These are phyloP conservation scores for Brevimyrus niger DNA, from an alignment of 2,113 vertebrate species.

Conservation along the genomic window DNA sequence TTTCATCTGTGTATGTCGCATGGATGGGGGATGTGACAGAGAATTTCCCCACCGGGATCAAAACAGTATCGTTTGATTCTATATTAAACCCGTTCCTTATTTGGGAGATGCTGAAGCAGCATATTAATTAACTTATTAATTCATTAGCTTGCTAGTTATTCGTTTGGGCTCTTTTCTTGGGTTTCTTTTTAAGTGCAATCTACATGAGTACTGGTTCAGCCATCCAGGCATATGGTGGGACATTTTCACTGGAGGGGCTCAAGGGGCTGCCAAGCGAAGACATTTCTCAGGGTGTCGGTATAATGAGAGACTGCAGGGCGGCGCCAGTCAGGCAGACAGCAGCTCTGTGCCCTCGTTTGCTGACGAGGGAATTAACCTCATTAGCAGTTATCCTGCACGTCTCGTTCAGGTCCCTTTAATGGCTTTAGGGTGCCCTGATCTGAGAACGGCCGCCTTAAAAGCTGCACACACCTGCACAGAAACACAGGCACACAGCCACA, in stretches of 20 bases:
- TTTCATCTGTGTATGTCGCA: neutral
- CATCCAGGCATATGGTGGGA: neutral
- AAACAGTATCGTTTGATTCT: neutral
- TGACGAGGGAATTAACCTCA: neutral
- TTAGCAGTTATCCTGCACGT: neutral
- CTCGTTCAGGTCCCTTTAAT: neutral
- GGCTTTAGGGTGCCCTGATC: neutral
- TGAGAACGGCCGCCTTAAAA: neutral
- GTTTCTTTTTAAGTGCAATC: neutral
- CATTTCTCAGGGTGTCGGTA: neutral
- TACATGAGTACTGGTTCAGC: neutral
- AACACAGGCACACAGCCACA: neutral
- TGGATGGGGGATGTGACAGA: neutral
- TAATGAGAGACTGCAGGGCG: neutral
- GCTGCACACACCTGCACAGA: neutral
- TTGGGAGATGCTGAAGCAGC: neutral
- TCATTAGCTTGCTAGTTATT: neutral
- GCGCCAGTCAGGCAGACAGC: neutral
- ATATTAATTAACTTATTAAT: neutral
- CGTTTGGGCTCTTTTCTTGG: neutral
- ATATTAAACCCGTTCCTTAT: neutral
- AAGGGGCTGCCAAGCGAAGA: neutral
- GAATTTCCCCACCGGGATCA: neutral
- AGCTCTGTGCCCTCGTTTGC: neutral
- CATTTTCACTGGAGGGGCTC: neutral